Evolutionary conservation across 37 sponge, comb jelly and placozoan genomes (phyloP).

Genomic region (Ianthella basta): DNA sequence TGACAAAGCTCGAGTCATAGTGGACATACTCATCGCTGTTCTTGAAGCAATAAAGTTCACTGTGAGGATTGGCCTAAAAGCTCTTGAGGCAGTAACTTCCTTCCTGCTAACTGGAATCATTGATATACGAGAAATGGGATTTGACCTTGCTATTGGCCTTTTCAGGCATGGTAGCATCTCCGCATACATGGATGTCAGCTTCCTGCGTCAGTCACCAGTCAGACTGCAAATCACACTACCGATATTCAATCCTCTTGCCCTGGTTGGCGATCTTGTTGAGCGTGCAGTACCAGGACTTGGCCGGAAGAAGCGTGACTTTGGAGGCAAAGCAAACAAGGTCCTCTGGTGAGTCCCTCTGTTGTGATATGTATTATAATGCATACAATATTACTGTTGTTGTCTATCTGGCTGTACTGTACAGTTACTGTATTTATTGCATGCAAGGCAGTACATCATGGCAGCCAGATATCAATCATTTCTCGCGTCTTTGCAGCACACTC

Average conservation of each 20-base stretch:
- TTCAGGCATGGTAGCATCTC: background rate
- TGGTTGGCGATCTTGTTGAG: constrained; percentile 20
- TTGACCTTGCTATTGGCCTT: constrained; percentile 16
- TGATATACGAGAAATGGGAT: constrained; percentile 21
- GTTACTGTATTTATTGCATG: too few relatives aligned
- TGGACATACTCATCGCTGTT: constrained; percentile 16
- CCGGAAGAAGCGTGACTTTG: background rate
- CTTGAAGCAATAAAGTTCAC: background rate
- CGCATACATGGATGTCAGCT: background rate
- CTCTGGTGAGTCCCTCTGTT: constrained; percentile 13
- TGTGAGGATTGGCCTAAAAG: background rate
- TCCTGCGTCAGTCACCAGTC: background rate
- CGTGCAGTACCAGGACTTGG: constrained; percentile 1
- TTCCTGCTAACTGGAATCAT: constrained; percentile 11
- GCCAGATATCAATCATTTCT: too few relatives aligned
- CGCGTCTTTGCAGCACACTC: too few relatives aligned
- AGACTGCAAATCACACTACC: background rate
- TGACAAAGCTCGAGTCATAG: background rate
- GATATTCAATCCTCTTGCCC: constrained; percentile 5
- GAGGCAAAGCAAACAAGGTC: background rate
- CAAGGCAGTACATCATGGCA: too few relatives aligned
- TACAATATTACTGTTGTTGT: too few relatives aligned
- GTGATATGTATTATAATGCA: too few relatives aligned
- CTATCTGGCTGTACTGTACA: too few relatives aligned
- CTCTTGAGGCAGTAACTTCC: background rate